These are phyloP conservation scores for Brotogeris chrysoptera DNA, from an alignment of 2,797 vertebrate genomes.

Conservation along the genomic window DNA sequence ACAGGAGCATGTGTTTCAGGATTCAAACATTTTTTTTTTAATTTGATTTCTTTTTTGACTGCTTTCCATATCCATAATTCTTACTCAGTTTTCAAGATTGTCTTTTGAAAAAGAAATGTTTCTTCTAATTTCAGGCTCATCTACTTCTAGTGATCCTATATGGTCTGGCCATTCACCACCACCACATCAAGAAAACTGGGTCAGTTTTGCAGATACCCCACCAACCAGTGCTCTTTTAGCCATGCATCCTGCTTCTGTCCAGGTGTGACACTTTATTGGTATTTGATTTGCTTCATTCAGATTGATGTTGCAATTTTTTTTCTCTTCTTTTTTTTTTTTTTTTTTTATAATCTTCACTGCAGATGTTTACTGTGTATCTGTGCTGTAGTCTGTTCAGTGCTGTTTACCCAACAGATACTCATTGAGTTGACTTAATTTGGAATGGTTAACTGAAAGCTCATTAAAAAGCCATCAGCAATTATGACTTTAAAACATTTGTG, in stretches of 20 bases:
- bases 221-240: constrained; percentile 94
- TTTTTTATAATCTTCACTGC: constrained; percentile 38
- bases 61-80: background rate
- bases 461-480: background rate
- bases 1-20: background rate
- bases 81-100: background rate
- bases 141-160: constrained; percentile 86
- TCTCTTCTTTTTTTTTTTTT: constrained; percentile 16
- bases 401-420: constrained; percentile 23
- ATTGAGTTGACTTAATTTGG: constrained; percentile 25
- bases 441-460: constrained; percentile 4
- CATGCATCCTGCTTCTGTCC: constrained; percentile 96
- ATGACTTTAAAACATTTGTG: constrained; percentile 36
- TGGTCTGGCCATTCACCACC: constrained; percentile 95
- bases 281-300: constrained; percentile 82
- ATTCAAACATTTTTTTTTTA: background rate
- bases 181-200: constrained; percentile 97
- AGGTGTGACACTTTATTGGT: constrained; percentile 90
- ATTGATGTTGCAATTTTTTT: constrained; percentile 50
- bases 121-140: constrained; percentile 80
- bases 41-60: background rate
- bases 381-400: constrained; percentile 32
- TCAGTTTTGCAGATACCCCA: constrained; percentile 99
- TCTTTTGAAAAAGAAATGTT: constrained; percentile 52
- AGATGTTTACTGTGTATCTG: constrained; percentile 53